phyloP scores from a whole-genome alignment of 2,888 invertebrate genomes.

The Ichneumon xanthorius region DNA sequence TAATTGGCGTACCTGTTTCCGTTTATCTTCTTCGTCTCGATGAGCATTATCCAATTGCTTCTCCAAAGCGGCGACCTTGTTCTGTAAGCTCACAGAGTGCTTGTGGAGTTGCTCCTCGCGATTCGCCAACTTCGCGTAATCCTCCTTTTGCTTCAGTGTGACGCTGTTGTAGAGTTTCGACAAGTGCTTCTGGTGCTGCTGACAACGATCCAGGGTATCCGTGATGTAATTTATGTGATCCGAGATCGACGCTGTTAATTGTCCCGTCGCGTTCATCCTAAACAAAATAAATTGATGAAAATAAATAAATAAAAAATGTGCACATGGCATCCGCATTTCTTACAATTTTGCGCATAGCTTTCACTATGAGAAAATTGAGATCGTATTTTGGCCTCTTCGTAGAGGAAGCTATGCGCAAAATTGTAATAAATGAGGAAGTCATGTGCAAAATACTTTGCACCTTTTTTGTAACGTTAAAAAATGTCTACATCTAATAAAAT shows the following conservation, averaged over 20 bases:
- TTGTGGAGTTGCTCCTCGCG: constrained; percentile 35
- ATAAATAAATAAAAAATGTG: not conserved
- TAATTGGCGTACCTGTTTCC: constrained; percentile 42
- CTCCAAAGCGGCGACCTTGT: constrained; percentile 22
- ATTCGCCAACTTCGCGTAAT: constrained; percentile 43
- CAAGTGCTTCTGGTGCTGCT: constrained; percentile 70
- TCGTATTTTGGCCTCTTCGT: too few species aligned
- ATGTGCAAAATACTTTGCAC: too few species aligned
- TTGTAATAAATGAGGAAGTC: too few species aligned
- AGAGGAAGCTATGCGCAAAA: too few species aligned
- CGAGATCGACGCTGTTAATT: constrained; percentile 70
- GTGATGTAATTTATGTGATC: constrained; percentile 73
- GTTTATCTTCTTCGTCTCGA: constrained; percentile 28
- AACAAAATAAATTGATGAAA: not conserved
- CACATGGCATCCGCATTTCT: too few species aligned
- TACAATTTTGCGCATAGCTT: too few species aligned
- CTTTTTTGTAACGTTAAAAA: too few species aligned
- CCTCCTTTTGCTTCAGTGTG: constrained; percentile 62
- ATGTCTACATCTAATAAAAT: too few species aligned
- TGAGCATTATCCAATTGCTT: constrained; percentile 27
- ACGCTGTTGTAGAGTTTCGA: constrained; percentile 68
- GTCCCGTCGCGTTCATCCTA: constrained; percentile 72
- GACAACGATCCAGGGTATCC: constrained; percentile 70
- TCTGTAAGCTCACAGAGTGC: constrained; percentile 6
- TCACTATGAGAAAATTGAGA: too few species aligned